phyloP scores from a whole-genome alignment of 2,888 invertebrate species.

The Callinectes sapidus region DNA sequence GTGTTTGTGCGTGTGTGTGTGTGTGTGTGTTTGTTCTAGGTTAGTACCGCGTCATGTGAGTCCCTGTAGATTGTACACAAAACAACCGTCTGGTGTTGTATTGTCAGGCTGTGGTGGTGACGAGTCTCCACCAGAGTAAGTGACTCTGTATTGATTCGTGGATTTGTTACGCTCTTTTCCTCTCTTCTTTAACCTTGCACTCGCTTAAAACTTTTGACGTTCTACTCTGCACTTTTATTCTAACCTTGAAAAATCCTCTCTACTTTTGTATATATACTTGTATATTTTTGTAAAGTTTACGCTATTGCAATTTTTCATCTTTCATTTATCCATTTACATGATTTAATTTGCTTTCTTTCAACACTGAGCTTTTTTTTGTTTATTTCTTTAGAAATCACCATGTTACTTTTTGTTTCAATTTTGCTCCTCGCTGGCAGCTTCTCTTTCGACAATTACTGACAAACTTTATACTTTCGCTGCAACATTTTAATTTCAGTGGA shows the following conservation, averaged over 20 bases:
- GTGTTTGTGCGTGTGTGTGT: conserved; percentile 26
- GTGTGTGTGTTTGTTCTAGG: background rate
- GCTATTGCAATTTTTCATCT: background rate
- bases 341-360: background rate
- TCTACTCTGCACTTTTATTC: background rate
- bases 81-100: background rate
- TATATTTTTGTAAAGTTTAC: background rate
- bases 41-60: background rate
- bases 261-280: background rate
- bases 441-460: background rate
- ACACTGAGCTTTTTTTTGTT: background rate
- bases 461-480: background rate
- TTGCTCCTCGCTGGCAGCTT: background rate
- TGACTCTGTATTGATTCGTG: background rate
- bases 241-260: background rate
- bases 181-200: background rate
- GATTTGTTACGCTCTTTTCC: background rate
- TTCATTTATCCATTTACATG: background rate
- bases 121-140: background rate
- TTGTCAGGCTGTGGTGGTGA: background rate
- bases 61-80: background rate
- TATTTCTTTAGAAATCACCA: background rate
- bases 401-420: background rate
- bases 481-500: background rate
- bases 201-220: background rate